Percentiles rank a stretch among this genome's conserved stretches.
Conservation (phyloP, 2,888 invertebrate genomes). For the Anoplius nigerrimus region DNA sequence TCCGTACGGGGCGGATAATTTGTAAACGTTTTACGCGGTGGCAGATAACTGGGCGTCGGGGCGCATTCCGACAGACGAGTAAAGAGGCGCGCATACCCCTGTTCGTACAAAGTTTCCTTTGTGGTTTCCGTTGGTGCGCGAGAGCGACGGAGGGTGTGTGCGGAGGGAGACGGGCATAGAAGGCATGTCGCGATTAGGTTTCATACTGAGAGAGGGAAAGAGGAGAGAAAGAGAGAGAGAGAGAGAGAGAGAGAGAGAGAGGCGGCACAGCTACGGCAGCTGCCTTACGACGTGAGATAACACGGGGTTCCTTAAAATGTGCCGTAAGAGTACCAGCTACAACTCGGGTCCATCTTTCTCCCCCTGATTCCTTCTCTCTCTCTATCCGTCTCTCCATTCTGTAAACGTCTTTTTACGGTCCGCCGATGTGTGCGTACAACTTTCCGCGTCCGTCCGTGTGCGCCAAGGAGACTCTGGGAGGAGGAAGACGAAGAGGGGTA, state of each 20-base stretch:
- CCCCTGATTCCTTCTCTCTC: too few species aligned
- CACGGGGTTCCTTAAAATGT: conserved; percentile 50
- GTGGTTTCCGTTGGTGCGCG: not conserved
- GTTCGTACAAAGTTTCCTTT: conserved; percentile 10
- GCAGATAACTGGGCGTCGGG: not conserved
- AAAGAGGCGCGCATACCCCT: not conserved
- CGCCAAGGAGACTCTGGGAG: not conserved
- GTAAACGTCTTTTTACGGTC: conserved; percentile 15
- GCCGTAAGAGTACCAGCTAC: conserved; percentile 20
- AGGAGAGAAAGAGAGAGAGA: too few species aligned
- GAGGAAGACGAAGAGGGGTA: conserved; percentile 23
- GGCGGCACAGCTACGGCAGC: conserved; percentile 45
- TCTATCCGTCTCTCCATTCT: conserved; percentile 1
- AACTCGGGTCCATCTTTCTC: not conserved
- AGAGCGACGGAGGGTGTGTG: not conserved
- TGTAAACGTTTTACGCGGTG: conserved; percentile 1
- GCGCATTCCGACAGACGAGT: not conserved
- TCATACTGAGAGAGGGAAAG: conserved; percentile 37
- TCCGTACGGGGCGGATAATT: too few species aligned
- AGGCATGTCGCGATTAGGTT: conserved; percentile 54
- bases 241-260: too few species aligned
- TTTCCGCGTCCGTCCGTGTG: conserved; percentile 15
- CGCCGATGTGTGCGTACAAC: conserved; percentile 6
- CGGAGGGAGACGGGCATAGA: conserved; percentile 9
- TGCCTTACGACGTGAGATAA: conserved; percentile 62